Conservation (phyloP, 2,797 vertebrate genomes). For the Poeciliopsis infans region DNA sequence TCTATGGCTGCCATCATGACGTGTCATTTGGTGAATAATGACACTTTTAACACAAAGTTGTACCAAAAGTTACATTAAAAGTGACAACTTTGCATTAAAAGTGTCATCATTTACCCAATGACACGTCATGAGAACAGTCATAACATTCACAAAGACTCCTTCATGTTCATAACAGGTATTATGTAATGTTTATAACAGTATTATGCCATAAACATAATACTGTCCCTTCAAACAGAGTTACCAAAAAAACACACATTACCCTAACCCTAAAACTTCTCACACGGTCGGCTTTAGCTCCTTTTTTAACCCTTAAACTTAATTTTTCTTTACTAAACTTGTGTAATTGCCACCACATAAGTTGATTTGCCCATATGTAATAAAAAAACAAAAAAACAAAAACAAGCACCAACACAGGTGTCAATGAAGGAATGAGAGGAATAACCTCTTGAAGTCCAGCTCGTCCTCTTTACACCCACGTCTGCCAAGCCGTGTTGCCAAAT, state of each 20-base stretch:
- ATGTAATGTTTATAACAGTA: too few species aligned
- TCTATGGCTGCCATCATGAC: too few species aligned
- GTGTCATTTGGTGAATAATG: too few species aligned
- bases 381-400: neutral
- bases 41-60: too few species aligned
- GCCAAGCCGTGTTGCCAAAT: slow-evolving; percentile 25
- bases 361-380: neutral
- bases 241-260: neutral
- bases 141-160: too few species aligned
- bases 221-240: too few species aligned
- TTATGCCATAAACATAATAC: too few species aligned
- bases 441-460: slow-evolving; percentile 11
- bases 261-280: neutral
- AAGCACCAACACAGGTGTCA: slow-evolving; percentile 12
- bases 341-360: neutral
- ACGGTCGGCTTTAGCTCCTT: neutral
- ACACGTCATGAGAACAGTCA: too few species aligned
- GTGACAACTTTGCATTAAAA: too few species aligned
- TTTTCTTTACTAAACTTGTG: neutral
- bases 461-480: slow-evolving; percentile 31
- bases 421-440: slow-evolving; percentile 15
- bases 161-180: too few species aligned
- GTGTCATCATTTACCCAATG: too few species aligned
- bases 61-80: too few species aligned
- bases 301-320: neutral